A percentile compares a stretch with the other conserved stretches of the same genome.
These are phyloP conservation scores for Ernsta delagoae DNA, from an alignment of 2,888 invertebrate genomes.

Conservation along the genomic window DNA sequence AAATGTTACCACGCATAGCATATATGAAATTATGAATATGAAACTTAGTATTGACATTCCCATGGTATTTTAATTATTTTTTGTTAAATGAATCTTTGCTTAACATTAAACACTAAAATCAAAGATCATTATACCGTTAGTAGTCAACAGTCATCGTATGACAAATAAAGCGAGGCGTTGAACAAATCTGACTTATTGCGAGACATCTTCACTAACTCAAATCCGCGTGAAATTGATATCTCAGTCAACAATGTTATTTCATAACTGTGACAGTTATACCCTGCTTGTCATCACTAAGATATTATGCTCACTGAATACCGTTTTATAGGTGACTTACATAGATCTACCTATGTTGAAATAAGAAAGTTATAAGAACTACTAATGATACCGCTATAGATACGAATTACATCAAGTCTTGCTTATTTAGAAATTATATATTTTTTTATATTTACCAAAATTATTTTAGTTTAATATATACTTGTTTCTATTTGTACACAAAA, in stretches of 20 bases:
- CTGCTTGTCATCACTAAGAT: background rate
- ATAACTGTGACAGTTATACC: background rate
- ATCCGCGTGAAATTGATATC: background rate
- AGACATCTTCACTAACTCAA: background rate
- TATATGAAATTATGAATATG: too few species aligned
- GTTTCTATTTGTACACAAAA: too few species aligned
- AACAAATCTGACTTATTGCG: background rate
- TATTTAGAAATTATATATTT: too few species aligned
- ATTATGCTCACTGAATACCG: background rate
- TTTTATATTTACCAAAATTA: too few species aligned
- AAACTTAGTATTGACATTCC: too few species aligned
- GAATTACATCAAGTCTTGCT: too few species aligned
- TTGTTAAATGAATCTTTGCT: background rate
- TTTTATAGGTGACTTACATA: constrained; percentile 2
- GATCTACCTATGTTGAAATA: background rate
- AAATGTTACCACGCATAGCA: too few species aligned
- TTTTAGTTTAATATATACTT: too few species aligned
- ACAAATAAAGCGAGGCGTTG: background rate
- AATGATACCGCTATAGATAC: too few species aligned
- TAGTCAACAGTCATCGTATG: background rate
- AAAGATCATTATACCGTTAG: constrained; percentile 1
- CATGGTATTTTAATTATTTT: too few species aligned
- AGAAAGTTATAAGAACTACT: too few species aligned
- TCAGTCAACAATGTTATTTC: background rate
- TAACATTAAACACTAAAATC: background rate